phyloP scores from a whole-genome alignment of 2,113 vertebrate species.

The Ageneiosus marmoratus region DNA sequence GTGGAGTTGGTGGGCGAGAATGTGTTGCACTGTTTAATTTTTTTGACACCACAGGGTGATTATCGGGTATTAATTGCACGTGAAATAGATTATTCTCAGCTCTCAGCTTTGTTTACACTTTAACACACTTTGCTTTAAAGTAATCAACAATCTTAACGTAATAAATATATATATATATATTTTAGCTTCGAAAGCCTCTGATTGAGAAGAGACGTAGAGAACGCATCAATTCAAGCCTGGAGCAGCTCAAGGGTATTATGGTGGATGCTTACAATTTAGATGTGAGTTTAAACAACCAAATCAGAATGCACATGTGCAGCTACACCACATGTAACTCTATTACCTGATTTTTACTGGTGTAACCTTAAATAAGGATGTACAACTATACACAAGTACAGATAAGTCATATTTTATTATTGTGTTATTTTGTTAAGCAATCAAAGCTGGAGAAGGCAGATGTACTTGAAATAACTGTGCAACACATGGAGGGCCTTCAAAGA shows the following conservation, averaged over 20 bases:
- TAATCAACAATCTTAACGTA: neutral
- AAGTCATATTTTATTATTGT: neutral
- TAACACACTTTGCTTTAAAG: neutral
- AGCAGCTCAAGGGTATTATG: slow-evolving; percentile 66
- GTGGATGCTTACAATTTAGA: slow-evolving; percentile 66
- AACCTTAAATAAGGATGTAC: neutral
- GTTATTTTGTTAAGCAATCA: slow-evolving; percentile 55
- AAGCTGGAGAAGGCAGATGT: slow-evolving; percentile 67
- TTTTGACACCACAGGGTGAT: neutral
- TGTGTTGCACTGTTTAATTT: neutral
- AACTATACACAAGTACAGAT: neutral
- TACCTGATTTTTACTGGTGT: neutral
- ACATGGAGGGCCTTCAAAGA: slow-evolving; percentile 63
- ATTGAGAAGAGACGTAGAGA: slow-evolving; percentile 65
- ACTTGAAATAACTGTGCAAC: slow-evolving; percentile 65
- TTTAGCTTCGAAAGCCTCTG: slow-evolving; percentile 62
- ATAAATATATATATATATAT: neutral
- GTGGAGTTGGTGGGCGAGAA: neutral
- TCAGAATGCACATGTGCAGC: slow-evolving; percentile 10
- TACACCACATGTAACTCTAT: neutral
- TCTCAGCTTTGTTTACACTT: neutral
- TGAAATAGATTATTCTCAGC: neutral
- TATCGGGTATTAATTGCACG: neutral
- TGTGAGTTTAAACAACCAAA: slow-evolving; percentile 50
- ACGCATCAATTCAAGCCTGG: slow-evolving; percentile 64